These are phyloP conservation scores for Mesocentrotus franciscanus DNA, from an alignment of 53 echinoderm and acorn worm species.

Conservation along the genomic window DNA sequence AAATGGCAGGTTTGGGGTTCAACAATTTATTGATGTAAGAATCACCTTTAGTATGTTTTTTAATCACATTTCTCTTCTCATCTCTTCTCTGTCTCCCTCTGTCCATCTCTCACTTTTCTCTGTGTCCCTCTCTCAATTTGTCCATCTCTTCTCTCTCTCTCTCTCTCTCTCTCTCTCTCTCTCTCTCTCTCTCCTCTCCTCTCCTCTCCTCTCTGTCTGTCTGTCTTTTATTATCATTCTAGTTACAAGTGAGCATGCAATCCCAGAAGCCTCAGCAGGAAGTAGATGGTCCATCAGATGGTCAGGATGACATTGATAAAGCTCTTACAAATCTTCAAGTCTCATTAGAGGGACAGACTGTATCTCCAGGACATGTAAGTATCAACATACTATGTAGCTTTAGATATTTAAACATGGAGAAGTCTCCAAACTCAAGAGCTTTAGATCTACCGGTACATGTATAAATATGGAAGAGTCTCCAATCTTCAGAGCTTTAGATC, in stretches of 20 bases:
- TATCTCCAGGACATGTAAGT: conserved; percentile 89
- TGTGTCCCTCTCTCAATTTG: too few relatives aligned
- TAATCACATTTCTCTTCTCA: background rate
- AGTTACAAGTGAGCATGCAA: conserved; percentile 75
- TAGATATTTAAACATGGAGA: background rate
- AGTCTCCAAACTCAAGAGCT: background rate
- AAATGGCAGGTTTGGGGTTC: background rate
- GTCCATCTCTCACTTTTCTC: background rate
- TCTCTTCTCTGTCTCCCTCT: background rate
- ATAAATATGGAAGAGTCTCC: background rate
- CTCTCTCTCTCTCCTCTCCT: background rate
- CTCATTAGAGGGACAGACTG: conserved; percentile 86
- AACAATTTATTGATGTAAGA: background rate
- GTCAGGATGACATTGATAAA: conserved; percentile 97
- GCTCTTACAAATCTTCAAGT: conserved; percentile 93
- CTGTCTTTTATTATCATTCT: background rate
- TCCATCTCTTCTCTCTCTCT: too few relatives aligned
- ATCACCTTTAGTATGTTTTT: background rate
- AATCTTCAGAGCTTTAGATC: background rate
- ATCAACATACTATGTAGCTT: background rate
- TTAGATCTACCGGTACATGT: background rate
- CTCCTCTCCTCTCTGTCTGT: background rate
- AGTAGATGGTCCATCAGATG: conserved; percentile 73
- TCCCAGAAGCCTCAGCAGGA: conserved; percentile 77
- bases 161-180: background rate